A percentile compares a stretch with the other conserved stretches of the same genome.
Evolutionary conservation across 2,113 vertebrate genomes (phyloP).

Genomic region (Sorex fumeus): DNA sequence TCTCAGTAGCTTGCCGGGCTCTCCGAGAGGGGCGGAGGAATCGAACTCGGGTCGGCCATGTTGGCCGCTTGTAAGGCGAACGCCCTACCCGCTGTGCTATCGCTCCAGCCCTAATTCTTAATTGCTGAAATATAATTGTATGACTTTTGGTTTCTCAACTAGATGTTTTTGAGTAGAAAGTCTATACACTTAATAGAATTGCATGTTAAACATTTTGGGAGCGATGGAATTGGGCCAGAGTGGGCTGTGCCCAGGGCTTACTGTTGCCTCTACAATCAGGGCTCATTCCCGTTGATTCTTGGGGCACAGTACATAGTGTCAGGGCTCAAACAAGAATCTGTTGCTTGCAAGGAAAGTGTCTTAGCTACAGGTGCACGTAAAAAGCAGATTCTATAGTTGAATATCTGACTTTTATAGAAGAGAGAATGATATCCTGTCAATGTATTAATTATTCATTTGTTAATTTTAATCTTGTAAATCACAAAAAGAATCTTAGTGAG

Average conservation of each 20-base stretch:
- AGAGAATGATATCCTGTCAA: background rate
- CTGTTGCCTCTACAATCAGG: no score
- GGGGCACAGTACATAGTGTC: background rate
- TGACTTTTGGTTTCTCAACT: background rate
- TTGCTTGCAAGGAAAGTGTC: no score
- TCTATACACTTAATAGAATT: background rate
- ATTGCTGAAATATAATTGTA: background rate
- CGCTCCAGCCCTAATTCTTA: no score
- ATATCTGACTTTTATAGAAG: background rate
- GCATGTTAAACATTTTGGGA: no score
- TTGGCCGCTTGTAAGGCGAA: no score
- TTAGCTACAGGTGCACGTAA: background rate
- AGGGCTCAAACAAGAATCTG: background rate
- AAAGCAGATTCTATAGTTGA: background rate
- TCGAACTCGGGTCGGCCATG: no score
- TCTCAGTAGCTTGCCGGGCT: no score
- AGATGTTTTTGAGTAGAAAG: background rate
- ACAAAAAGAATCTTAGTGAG: background rate
- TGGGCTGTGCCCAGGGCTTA: no score
- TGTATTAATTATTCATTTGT: background rate
- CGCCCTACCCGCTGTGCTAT: no score
- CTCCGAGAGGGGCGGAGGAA: no score
- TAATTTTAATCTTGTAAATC: conserved; percentile 40
- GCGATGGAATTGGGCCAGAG: no score
- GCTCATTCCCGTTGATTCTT: background rate